Base-by-base conservation (phyloP, 2,888 invertebrate species). In the Drosophila flavopinicola region DNA sequence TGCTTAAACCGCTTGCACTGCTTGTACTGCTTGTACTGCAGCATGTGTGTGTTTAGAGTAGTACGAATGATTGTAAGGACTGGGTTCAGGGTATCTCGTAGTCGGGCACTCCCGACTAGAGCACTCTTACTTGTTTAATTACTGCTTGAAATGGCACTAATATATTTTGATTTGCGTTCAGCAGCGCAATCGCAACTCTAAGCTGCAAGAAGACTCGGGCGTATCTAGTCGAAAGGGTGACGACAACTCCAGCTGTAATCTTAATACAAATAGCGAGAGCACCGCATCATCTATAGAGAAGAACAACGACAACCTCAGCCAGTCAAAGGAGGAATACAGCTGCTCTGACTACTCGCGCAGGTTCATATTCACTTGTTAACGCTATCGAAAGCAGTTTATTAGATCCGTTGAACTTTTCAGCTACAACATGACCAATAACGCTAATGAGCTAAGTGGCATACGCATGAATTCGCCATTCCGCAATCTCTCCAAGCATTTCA, bases 291-390 rank as follows among this genome's bases (percentile, higher is more conserved):
- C 92, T 1, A 90, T 89, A 35, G 90, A 90, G 45, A 90, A 89
- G 78, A 87, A 72, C 24, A 15, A 74, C 1, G 89, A 90, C 30
- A 88, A 89, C 67, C 65, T 89, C 52, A 88, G 87, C 53, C 88
- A 88, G 67, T 90, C 88, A 1, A 89, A 90, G 63, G 90, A 89
- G 54, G 90, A 90, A 57, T 77, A 76, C 24, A 88, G 90, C 66
- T 89, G 87, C 57, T 88, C 90, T 13, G 66, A 94, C 92, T 73
- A 93, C 92, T 79, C 90, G 3, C 93, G 93, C 78, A 92, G 94
- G 89, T 90, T 47, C 27, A 15, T 30, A 9, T 10, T 10, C 0
- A 0, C 17, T 30, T 38, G 6, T 1, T 3, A 25, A 2, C 5
- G 0, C 1, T 23, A 10, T 27, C 6, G 9, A 25, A 6, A 4